Conservation (phyloP, 2,113 vertebrate species). For the Tetraodon nigroviridis region DNA sequence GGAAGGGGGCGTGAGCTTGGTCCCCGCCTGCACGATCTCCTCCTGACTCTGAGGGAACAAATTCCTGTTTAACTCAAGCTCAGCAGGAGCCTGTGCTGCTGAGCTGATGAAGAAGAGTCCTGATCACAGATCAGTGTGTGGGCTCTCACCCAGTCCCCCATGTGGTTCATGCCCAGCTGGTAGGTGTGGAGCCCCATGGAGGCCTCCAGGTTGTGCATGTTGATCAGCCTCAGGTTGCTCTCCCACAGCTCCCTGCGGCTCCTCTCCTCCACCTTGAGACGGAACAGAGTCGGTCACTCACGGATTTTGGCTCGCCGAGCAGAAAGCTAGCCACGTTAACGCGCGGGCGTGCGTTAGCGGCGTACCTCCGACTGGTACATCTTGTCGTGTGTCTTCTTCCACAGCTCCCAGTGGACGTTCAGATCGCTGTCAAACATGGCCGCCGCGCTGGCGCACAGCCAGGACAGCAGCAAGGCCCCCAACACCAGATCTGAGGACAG, state of each 20-base stretch:
- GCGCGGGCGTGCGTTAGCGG: neutral
- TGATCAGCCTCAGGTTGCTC: slow-evolving; percentile 79
- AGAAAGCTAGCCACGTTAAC: no score
- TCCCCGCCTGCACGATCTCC: slow-evolving; percentile 71
- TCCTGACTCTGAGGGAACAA: slow-evolving; percentile 36
- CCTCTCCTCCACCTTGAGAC: slow-evolving; percentile 73
- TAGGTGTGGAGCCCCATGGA: slow-evolving; percentile 86
- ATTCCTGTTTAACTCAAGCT: neutral
- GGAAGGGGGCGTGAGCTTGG: slow-evolving; percentile 62
- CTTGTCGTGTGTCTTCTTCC: slow-evolving; percentile 74
- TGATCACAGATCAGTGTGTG: neutral
- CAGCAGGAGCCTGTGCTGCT: neutral
- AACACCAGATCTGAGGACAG: slow-evolving; percentile 43
- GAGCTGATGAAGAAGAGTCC: neutral
- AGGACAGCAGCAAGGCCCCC: slow-evolving; percentile 44
- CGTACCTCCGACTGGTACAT: slow-evolving; percentile 58
- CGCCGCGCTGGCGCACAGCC: slow-evolving; percentile 14
- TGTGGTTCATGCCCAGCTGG: slow-evolving; percentile 83
- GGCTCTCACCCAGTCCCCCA: slow-evolving; percentile 80
- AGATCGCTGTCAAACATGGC: slow-evolving; percentile 54
- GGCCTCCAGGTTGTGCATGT: slow-evolving; percentile 83
- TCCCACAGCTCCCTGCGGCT: slow-evolving; percentile 80
- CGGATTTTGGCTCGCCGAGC: neutral
- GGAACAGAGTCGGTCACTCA: neutral
- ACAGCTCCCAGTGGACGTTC: slow-evolving; percentile 77